Evolutionary conservation across 2,797 vertebrate genomes (phyloP).

Genomic region (Ambastaia sidthimunki): DNA sequence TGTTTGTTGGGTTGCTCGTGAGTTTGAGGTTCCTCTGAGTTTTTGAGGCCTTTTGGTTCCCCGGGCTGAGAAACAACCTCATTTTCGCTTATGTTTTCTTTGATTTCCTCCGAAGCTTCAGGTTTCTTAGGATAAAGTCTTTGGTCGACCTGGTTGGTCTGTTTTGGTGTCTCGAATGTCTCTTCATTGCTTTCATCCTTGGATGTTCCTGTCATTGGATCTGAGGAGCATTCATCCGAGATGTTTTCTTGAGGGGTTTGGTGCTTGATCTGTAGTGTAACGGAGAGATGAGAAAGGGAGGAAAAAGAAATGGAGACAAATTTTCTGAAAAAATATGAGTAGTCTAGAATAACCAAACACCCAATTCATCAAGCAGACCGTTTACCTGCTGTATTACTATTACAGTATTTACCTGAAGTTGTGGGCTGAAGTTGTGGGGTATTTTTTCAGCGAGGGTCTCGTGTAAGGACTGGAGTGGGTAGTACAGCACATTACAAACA

Average conservation of each 20-base stretch:
- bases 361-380: background rate
- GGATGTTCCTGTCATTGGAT: slow-evolving; percentile 24
- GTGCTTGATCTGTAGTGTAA: slow-evolving; percentile 17
- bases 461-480: slow-evolving; percentile 75
- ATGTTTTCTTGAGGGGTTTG: background rate
- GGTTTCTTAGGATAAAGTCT: slow-evolving; percentile 14
- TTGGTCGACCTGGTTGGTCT: slow-evolving; percentile 3
- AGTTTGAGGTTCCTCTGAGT: slow-evolving; percentile 4
- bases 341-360: background rate
- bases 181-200: slow-evolving; percentile 34
- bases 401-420: slow-evolving; percentile 53
- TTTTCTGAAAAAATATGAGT: too few species aligned
- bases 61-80: slow-evolving; percentile 1
- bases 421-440: slow-evolving; percentile 17
- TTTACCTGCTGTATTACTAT: background rate
- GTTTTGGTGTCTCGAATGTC: slow-evolving; percentile 16
- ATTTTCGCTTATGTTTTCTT: background rate
- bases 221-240: slow-evolving; percentile 10
- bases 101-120: slow-evolving; percentile 21
- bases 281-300: background rate
- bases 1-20: background rate
- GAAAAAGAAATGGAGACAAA: background rate
- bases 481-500: slow-evolving; percentile 82
- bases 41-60: background rate
- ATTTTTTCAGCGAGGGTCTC: slow-evolving; percentile 66